These are phyloP conservation scores for Rhagologus leucostigma DNA, from an alignment of 2,113 vertebrate species.

Conservation along the genomic window DNA sequence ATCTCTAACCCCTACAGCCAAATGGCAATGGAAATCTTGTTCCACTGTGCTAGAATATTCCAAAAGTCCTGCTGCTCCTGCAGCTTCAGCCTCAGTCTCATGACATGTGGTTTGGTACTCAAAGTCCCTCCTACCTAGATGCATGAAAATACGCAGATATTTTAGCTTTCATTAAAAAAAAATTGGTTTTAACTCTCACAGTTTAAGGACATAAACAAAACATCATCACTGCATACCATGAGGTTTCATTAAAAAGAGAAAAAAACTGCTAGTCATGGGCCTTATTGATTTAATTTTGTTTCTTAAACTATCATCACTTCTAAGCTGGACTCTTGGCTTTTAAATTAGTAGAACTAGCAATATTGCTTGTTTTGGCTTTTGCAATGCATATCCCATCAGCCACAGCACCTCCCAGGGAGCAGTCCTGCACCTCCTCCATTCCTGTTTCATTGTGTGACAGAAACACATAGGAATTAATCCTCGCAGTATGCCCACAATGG, in stretches of 20 bases:
- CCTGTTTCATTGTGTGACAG: neutral
- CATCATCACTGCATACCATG: neutral
- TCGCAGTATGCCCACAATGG: neutral
- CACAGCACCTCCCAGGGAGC: neutral
- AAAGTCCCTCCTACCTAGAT: neutral
- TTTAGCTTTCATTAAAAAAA: neutral
- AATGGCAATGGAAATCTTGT: neutral
- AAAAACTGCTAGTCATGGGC: neutral
- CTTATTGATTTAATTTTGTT: neutral
- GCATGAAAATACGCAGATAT: neutral
- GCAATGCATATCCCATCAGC: neutral
- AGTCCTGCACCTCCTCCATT: neutral
- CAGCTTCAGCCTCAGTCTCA: neutral
- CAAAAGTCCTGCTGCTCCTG: neutral
- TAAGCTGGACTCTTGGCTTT: neutral
- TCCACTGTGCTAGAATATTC: neutral
- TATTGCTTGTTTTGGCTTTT: neutral
- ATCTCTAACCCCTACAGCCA: neutral
- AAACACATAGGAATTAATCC: neutral
- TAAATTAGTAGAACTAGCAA: neutral
- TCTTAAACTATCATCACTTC: neutral
- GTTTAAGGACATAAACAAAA: neutral
- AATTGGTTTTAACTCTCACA: neutral
- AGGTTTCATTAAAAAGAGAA: neutral
- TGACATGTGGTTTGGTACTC: neutral